Conservation (phyloP, 2,888 invertebrate genomes). For the Erannis defoliaria region DNA sequence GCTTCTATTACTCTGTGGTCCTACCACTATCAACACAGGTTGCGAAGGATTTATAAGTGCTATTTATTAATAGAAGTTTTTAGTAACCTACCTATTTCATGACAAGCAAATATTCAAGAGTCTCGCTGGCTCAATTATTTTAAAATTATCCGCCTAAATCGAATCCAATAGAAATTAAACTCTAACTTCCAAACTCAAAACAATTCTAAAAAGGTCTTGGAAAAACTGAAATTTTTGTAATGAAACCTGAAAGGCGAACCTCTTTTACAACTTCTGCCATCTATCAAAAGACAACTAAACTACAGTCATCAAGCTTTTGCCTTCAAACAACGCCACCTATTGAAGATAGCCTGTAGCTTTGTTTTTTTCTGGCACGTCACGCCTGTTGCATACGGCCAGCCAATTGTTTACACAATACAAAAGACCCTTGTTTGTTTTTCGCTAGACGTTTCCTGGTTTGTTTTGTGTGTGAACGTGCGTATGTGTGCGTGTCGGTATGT, state of each 20-base stretch:
- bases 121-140: no score
- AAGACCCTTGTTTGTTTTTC: conserved; percentile 87
- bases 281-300: conserved; percentile 39
- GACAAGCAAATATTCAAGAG: no score
- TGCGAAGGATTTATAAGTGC: no score
- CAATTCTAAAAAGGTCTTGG: no score
- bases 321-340: conserved; percentile 65
- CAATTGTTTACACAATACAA: conserved; percentile 86
- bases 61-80: no score
- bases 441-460: conserved; percentile 87
- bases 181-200: no score
- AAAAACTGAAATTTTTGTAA: background rate
- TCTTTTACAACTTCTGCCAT: conserved; percentile 40
- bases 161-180: no score
- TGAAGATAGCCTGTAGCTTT: conserved; percentile 68
- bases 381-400: conserved; percentile 83
- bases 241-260: background rate
- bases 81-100: no score
- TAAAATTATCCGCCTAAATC: no score
- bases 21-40: no score
- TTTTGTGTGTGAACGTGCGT: conserved; percentile 77
- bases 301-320: conserved; percentile 37
- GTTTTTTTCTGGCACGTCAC: conserved; percentile 74
- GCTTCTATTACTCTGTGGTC: no score
- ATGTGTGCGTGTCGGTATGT: conserved; percentile 66